Conservation (phyloP, 2,888 invertebrate genomes). For the Alloscopus bannaensis region DNA sequence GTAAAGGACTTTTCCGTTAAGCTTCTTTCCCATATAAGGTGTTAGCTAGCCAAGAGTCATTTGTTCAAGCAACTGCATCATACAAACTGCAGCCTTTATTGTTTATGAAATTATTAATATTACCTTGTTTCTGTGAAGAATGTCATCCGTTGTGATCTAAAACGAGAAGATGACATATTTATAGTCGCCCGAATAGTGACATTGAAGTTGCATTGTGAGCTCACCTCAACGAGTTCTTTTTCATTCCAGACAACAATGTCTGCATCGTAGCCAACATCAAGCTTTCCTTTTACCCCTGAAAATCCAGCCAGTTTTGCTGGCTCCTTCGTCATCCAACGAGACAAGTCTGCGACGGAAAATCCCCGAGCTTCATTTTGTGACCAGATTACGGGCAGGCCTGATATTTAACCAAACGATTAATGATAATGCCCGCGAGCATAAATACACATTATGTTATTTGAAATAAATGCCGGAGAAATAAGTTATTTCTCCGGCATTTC, state of each 20-base stretch:
- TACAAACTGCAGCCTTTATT: neutral
- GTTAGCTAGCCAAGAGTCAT: conserved; percentile 79
- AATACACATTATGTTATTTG: too few relatives aligned
- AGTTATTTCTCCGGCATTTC: too few relatives aligned
- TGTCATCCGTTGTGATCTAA: conserved; percentile 77
- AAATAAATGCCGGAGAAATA: too few relatives aligned
- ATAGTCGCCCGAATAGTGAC: too few relatives aligned
- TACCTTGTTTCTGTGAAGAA: conserved; percentile 84
- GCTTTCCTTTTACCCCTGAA: conserved; percentile 80
- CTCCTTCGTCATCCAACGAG: conserved; percentile 79
- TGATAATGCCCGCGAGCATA: too few relatives aligned
- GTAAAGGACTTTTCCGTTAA: conserved; percentile 81
- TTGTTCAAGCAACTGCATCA: conserved; percentile 72
- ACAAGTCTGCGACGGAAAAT: conserved; percentile 78
- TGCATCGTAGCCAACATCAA: conserved; percentile 82
- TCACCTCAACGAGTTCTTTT: conserved; percentile 79
- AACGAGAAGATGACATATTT: neutral
- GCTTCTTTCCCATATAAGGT: conserved; percentile 80
- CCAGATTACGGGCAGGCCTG: conserved; percentile 83
- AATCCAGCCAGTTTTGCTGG: conserved; percentile 82
- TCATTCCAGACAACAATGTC: conserved; percentile 85
- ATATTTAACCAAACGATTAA: neutral
- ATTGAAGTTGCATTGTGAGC: conserved; percentile 68
- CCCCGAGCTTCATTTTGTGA: conserved; percentile 79
- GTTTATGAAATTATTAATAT: neutral